Evolutionary conservation across 2,113 vertebrate species (phyloP).

Genomic region (Psilopsiagon aurifrons): DNA sequence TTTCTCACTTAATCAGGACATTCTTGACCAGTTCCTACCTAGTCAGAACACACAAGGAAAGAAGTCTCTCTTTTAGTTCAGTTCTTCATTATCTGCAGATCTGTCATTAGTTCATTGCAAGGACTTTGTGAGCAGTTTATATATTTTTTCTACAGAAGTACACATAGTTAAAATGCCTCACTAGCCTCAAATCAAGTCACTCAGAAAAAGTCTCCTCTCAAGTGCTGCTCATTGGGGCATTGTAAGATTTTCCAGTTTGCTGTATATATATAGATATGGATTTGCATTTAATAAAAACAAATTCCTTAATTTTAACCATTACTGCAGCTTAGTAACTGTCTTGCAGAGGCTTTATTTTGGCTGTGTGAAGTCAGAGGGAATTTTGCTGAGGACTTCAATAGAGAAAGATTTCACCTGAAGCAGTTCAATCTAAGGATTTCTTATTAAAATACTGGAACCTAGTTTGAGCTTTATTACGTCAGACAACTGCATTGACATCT

Average conservation of each 20-base stretch:
- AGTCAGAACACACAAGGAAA: not conserved
- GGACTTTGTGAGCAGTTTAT: not conserved
- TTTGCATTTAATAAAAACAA: constrained; percentile 41
- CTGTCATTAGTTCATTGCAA: not conserved
- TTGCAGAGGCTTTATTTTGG: not conserved
- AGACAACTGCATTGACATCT: not conserved
- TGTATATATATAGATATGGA: not conserved
- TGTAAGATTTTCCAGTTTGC: not conserved
- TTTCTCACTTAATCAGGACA: not conserved
- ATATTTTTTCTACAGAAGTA: not conserved
- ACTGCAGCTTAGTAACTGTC: not conserved
- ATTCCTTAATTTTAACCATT: constrained; percentile 5
- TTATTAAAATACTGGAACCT: constrained; percentile 7
- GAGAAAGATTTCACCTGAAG: not conserved
- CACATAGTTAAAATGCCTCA: not conserved
- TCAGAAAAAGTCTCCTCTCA: not conserved
- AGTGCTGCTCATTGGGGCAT: not conserved
- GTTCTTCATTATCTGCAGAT: not conserved
- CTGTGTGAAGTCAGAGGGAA: not conserved
- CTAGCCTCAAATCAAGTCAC: not conserved
- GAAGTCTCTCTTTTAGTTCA: not conserved
- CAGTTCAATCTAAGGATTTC: constrained; percentile 10
- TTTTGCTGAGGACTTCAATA: not conserved
- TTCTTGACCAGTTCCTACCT: not conserved
- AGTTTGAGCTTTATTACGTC: not conserved